These are phyloP conservation scores for Tragelaphus eurycerus DNA, from an alignment of 2,797 vertebrate genomes.

Conservation along the genomic window DNA sequence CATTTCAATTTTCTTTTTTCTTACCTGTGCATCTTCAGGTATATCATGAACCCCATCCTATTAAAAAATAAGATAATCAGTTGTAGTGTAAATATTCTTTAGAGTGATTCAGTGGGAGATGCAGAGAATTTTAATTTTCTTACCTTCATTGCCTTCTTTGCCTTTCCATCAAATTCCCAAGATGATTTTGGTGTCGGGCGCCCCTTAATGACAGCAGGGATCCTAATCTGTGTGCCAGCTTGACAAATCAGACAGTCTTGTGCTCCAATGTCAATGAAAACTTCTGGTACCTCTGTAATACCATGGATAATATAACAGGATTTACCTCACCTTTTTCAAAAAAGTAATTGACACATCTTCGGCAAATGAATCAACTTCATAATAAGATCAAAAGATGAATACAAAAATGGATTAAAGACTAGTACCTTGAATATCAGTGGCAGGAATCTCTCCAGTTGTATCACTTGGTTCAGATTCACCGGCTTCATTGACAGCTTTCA, in stretches of 20 bases:
- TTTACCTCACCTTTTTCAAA: slow-evolving; percentile 15
- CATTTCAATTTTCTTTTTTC: slow-evolving; percentile 46
- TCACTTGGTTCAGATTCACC: slow-evolving; percentile 98
- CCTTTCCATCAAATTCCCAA: slow-evolving; percentile 97
- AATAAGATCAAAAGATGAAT: neutral
- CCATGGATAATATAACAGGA: neutral
- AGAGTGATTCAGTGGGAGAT: neutral
- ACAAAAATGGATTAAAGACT: neutral
- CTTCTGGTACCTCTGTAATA: slow-evolving; percentile 90
- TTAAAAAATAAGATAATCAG: slow-evolving; percentile 67
- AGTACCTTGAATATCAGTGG: slow-evolving; percentile 94
- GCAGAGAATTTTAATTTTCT: slow-evolving; percentile 24
- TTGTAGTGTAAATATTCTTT: slow-evolving; percentile 25
- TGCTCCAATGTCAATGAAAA: slow-evolving; percentile 89
- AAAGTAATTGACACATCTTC: neutral
- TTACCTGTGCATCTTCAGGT: slow-evolving; percentile 95
- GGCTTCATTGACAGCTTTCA: slow-evolving; percentile 96
- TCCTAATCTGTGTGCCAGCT: slow-evolving; percentile 93
- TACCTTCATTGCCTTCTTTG: slow-evolving; percentile 92
- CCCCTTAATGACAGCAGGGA: slow-evolving; percentile 92
- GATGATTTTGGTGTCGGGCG: slow-evolving; percentile 94
- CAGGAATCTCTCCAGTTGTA: slow-evolving; percentile 90
- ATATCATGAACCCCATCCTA: slow-evolving; percentile 92
- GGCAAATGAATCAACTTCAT: neutral
- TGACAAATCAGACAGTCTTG: slow-evolving; percentile 90